phyloP scores from a whole-genome alignment of 2,113 vertebrate species.

The Ictalurus furcatus region DNA sequence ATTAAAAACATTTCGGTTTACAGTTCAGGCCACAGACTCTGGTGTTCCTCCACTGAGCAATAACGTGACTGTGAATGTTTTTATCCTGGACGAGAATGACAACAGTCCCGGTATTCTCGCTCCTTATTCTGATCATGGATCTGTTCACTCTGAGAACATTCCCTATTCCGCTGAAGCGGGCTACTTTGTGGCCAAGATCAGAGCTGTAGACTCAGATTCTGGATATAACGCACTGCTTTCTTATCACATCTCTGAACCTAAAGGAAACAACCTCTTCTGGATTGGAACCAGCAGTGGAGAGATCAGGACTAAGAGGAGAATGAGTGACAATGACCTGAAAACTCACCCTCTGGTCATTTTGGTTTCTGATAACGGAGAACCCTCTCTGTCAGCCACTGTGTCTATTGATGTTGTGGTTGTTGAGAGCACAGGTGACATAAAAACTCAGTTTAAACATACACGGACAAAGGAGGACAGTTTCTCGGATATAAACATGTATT shows the following conservation, averaged over 20 bases:
- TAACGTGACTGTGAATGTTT: constrained; percentile 64
- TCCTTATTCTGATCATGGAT: constrained; percentile 66
- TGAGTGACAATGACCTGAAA: constrained; percentile 75
- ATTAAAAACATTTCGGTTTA: constrained; percentile 54
- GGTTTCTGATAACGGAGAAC: constrained; percentile 70
- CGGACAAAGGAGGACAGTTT: constrained; percentile 63
- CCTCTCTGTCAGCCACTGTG: constrained; percentile 69
- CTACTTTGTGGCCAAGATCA: constrained; percentile 69
- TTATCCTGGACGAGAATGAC: constrained; percentile 71
- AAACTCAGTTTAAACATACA: constrained; percentile 63
- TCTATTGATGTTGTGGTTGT: constrained; percentile 68
- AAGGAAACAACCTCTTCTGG: constrained; percentile 59
- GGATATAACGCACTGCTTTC: constrained; percentile 63
- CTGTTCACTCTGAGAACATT: constrained; percentile 63
- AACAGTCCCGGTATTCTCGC: constrained; percentile 62
- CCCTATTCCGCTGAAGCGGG: constrained; percentile 66
- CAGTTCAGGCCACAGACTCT: constrained; percentile 58
- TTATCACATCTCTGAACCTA: constrained; percentile 61
- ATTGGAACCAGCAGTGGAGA: constrained; percentile 64
- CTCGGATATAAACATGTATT: constrained; percentile 66
- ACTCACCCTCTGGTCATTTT: constrained; percentile 75
- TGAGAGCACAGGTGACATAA: constrained; percentile 61
- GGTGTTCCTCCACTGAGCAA: constrained; percentile 60
- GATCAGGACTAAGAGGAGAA: constrained; percentile 63
- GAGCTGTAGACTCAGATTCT: constrained; percentile 62